Base-by-base conservation (phyloP, 2,797 vertebrate genomes). In the Cottoperca gobio region DNA sequence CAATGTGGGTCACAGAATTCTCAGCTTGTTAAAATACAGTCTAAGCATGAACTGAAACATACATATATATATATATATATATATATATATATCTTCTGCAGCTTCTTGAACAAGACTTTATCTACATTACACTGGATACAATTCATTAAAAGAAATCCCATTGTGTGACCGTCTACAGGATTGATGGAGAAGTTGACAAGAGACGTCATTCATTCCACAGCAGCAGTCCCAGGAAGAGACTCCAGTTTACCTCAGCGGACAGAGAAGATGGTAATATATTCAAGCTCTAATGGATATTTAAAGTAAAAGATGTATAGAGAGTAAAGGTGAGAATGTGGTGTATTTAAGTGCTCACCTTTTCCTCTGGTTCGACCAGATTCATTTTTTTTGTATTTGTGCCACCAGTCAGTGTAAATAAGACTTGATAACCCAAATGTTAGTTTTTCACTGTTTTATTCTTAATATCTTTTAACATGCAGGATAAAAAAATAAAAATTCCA, bases 141-240 rank as follows among this genome's bases (percentile, higher is more conserved):
- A 31, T 6, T 0, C 33, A 48, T 35, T 52, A 21, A n/a, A 43
- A 23, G 5, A 33, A 39, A 14, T 46, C 11, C 24, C 5, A 0
- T 5, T 43, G 8, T 71, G 48, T 48, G 12, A n/a, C 50, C 13
- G 4, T 76, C 82, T 21, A 2, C 88, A 98, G 97, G 81, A 94
- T 90, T 82, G 95, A 96, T 62, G 91, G 94, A 74, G 89, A 92
- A 49, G 93, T 91, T 37, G 96, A 97, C 88, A 94, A 95, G 88
- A 91, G 95, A 81, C 95, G 94, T 71, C 60, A 93, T 31, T 94
- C 87, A 46, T 86, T 92, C 90, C 95, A 81, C 40, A 94, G 60
- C 89, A 64, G 86, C 87, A 95, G 84, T 71, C 91, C 97, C 35
- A 95, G 95, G 73, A 97, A 96, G 86, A 96, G 93, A 72, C 96